Evolutionary conservation across 1,140 invertebrate genomes (phyloP).

Genomic region (Bombus affinis): DNA sequence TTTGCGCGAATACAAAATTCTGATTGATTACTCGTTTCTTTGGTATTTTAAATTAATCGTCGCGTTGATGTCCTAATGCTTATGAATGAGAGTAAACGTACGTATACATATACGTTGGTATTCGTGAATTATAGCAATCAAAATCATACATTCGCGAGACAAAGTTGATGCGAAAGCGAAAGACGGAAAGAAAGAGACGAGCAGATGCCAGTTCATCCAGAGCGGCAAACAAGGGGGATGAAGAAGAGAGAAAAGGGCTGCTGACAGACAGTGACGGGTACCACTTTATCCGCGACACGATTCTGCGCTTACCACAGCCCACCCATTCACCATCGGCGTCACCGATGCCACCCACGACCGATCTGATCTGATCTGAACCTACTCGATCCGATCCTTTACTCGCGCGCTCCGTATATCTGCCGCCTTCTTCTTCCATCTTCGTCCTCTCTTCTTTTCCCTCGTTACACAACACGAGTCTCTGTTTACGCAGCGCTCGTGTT

Average conservation of each 20-base stretch:
- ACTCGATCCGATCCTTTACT: constrained; percentile 65
- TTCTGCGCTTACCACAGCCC: constrained; percentile 80
- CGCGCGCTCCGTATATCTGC: constrained; percentile 31
- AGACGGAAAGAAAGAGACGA: not conserved
- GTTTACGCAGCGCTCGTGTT: constrained; percentile 37
- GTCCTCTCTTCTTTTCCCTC: not conserved
- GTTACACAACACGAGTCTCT: not conserved
- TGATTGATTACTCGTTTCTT: not conserved
- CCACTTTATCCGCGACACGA: constrained; percentile 80
- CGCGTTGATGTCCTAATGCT: not conserved
- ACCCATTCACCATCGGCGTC: constrained; percentile 72
- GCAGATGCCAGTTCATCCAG: constrained; percentile 16
- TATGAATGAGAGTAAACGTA: not conserved
- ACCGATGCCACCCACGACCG: constrained; percentile 65
- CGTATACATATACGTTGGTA: not conserved
- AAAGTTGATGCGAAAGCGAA: not conserved
- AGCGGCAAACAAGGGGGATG: constrained; percentile 48
- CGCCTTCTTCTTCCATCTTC: constrained; percentile 31
- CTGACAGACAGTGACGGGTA: constrained; percentile 79
- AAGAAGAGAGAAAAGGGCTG: constrained; percentile 73
- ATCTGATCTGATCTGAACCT: constrained; percentile 76
- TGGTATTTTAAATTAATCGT: not conserved
- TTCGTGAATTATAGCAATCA: constrained; percentile 59
- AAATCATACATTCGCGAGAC: constrained; percentile 5
- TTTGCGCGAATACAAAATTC: not conserved